Base-by-base conservation (phyloP, 2,797 vertebrate species). In the Sternarchorhynchus goeldii region DNA sequence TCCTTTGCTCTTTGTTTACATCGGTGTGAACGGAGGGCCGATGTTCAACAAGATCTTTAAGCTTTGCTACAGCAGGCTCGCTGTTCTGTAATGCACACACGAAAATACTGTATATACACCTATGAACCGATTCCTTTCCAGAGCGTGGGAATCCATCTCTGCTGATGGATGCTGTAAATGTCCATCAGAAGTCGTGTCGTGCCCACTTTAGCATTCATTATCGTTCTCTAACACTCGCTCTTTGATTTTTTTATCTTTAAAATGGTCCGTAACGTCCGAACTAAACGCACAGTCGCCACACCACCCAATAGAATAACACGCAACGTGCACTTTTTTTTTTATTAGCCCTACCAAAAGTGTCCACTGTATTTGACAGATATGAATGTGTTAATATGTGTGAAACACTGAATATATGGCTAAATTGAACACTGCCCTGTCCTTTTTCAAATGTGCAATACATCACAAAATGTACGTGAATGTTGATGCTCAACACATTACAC, bases 361-460 rank as follows among this genome's bases (percentile, higher is more conserved):
- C 77, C 67, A 77, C 71, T 17, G 5, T 83, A 85, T 83, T 77
- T 84, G 87, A 88, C 84, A 85, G 71, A 85, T 86, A 82, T 79
- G 85, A 88, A 87, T 81, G 78, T 45, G 62, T 85, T 86, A 88
- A 87, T 83, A 85, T 17, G 60, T 63, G 39, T 70, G 72, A 71
- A 83, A 75, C 75, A 62, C 72, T 84, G 63, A 21, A 74, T 67
- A 73, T 64, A 31, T 59, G 36, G n/a, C 31, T 73, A 65, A 39
- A 60, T 67, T 74, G 41, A 50, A 41, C 29, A 41, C 6, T 34
- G 21, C 32, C 25, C 32, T 17, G 34, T 65, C 31, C 32, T 55
- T 65, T 66, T 56, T 29, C 36, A 57, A 56, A 63, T 20, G 12
- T 64, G 50, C 25, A 65, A 39, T 69, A 78, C 41, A 55, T 21